A percentile compares a stretch with the other conserved stretches of the same genome.
phyloP scores from a whole-genome alignment of 2,113 vertebrate species.

The Eulemur rufifrons region DNA sequence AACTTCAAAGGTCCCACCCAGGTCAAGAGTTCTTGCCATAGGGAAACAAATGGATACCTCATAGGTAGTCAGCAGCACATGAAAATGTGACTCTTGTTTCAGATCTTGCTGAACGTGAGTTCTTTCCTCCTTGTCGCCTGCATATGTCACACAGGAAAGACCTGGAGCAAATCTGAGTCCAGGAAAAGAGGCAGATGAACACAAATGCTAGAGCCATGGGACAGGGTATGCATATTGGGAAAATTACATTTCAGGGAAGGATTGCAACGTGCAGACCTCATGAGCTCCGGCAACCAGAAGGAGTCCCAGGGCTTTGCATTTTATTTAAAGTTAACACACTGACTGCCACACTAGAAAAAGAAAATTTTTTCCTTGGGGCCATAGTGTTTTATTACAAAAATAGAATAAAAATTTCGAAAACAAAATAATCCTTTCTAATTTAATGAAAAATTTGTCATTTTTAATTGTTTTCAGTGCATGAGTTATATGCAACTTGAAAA shows the following conservation, averaged over 20 bases:
- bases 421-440: no score
- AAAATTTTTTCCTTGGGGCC: no score
- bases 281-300: not conserved
- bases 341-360: no score
- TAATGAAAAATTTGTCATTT: no score
- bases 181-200: constrained; percentile 46
- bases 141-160: constrained; percentile 87
- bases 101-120: constrained; percentile 85
- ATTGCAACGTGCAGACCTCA: not conserved
- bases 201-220: not conserved
- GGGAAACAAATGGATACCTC: constrained; percentile 83
- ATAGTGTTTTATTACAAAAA: no score
- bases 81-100: constrained; percentile 74
- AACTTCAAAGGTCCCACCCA: not conserved
- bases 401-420: no score
- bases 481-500: no score
- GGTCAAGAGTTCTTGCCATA: not conserved
- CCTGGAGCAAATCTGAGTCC: constrained; percentile 88
- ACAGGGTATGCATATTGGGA: not conserved
- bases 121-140: constrained; percentile 90
- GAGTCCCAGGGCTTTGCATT: not conserved
- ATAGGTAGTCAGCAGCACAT: constrained; percentile 91
- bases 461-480: no score
- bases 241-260: not conserved
- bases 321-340: no score